Evolutionary conservation across 2,797 vertebrate species (phyloP).

Genomic region (Lateolabrax maculatus): DNA sequence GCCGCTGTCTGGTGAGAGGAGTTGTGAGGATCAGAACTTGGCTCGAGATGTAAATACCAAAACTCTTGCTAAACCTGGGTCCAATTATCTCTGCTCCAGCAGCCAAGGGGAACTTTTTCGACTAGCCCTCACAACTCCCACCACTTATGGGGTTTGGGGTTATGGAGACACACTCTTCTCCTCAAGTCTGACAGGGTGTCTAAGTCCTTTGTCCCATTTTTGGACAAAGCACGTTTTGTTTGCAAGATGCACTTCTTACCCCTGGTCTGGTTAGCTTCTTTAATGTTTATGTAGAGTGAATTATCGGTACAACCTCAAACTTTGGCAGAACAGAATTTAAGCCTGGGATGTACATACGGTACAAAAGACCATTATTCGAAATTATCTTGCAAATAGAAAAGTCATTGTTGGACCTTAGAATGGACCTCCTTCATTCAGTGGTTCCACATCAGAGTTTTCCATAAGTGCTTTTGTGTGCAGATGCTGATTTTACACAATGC

Average conservation of each 20-base stretch:
- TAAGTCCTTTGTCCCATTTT: conserved; percentile 57
- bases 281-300: conserved; percentile 1
- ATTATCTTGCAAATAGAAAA: conserved; percentile 31
- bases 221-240: conserved; percentile 57
- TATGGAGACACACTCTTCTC: conserved; percentile 70
- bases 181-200: conserved; percentile 47
- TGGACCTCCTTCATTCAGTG: conserved; percentile 16
- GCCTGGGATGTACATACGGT: conserved; percentile 1
- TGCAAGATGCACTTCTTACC: conserved; percentile 43
- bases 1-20: conserved; percentile 52
- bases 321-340: conserved; percentile 8
- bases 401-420: conserved; percentile 43
- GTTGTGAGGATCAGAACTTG: conserved; percentile 76
- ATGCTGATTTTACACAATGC: conserved; percentile 70
- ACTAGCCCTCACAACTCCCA: conserved; percentile 66
- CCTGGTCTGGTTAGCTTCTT: conserved; percentile 17
- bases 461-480: conserved; percentile 44
- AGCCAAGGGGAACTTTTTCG: conserved; percentile 81
- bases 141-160: conserved; percentile 58
- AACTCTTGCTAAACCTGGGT: conserved; percentile 78
- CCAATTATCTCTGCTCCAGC: conserved; percentile 83
- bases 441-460: conserved; percentile 30
- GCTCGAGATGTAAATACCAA: conserved; percentile 75
- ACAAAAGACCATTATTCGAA: conserved; percentile 36
- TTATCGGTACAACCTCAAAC: conserved; percentile 19